Evolutionary conservation across 2,888 invertebrate genomes (phyloP).

Genomic region (Pycnomerus fuliginosus): DNA sequence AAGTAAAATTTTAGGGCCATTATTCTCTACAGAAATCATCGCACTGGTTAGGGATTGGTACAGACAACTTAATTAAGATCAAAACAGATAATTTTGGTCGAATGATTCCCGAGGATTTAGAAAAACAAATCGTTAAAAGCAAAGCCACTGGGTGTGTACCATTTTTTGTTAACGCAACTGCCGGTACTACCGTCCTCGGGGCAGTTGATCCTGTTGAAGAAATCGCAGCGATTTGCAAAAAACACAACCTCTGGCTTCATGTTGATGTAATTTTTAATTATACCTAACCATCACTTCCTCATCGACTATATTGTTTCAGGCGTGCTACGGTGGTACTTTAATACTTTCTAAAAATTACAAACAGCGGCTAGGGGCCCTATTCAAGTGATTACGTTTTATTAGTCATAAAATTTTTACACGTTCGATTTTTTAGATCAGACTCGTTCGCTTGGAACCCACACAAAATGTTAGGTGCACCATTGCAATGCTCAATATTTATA

Average conservation of each 20-base stretch:
- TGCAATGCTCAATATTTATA: slow-evolving; percentile 75
- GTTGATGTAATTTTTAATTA: slow-evolving; percentile 64
- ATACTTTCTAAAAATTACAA: slow-evolving; percentile 25
- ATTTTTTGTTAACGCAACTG: slow-evolving; percentile 72
- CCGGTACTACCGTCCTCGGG: slow-evolving; percentile 81
- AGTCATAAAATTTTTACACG: slow-evolving; percentile 39
- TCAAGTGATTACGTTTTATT: slow-evolving; percentile 28
- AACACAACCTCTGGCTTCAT: slow-evolving; percentile 75
- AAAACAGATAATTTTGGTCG: slow-evolving; percentile 67
- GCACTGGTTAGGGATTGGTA: slow-evolving; percentile 83
- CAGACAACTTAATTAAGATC: slow-evolving; percentile 66
- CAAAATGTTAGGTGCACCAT: slow-evolving; percentile 78
- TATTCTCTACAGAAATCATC: slow-evolving; percentile 81
- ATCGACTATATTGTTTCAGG: slow-evolving; percentile 25
- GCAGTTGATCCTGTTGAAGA: slow-evolving; percentile 74
- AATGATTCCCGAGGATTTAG: slow-evolving; percentile 65
- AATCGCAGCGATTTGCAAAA: slow-evolving; percentile 68
- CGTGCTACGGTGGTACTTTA: slow-evolving; percentile 27
- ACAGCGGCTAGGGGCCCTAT: slow-evolving; percentile 16
- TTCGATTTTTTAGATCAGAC: slow-evolving; percentile 59
- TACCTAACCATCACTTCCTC: no score
- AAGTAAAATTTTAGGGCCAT: slow-evolving; percentile 61
- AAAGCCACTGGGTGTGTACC: slow-evolving; percentile 58
- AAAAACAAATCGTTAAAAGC: slow-evolving; percentile 57
- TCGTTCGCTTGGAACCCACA: slow-evolving; percentile 86